Evolutionary conservation across 1,140 invertebrate species (phyloP).

Genomic region (Dysdera silvatica): DNA sequence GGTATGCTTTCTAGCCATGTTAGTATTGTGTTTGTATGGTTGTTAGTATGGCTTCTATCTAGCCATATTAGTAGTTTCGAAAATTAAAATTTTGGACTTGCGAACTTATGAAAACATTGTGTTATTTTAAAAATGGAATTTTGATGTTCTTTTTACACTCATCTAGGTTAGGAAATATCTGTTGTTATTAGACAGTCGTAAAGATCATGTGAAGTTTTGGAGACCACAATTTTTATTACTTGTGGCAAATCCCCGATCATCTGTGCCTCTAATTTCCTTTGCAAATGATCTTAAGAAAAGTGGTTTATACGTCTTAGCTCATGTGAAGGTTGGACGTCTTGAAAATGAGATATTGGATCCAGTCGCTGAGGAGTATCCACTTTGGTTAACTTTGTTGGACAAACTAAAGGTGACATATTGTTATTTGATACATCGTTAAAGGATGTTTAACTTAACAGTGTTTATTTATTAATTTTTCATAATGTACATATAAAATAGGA

Average conservation of each 20-base stretch:
- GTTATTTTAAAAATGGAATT: slow-evolving; percentile 14
- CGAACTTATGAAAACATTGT: too few species aligned
- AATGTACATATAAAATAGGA: too few species aligned
- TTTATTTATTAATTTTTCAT: too few species aligned
- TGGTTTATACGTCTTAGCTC: slow-evolving; percentile 88
- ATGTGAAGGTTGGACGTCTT: slow-evolving; percentile 61
- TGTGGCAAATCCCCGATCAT: slow-evolving; percentile 80
- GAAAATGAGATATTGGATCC: slow-evolving; percentile 53
- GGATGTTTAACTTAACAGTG: too few species aligned
- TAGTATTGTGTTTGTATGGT: too few species aligned
- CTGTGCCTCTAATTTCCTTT: slow-evolving; percentile 87
- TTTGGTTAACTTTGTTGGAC: slow-evolving; percentile 81
- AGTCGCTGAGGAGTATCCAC: slow-evolving; percentile 63
- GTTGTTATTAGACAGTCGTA: slow-evolving; percentile 84
- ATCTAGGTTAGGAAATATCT: slow-evolving; percentile 86
- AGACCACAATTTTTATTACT: slow-evolving; percentile 91
- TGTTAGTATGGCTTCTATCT: too few species aligned
- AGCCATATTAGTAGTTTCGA: too few species aligned
- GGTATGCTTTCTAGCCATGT: too few species aligned
- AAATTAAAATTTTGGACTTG: too few species aligned
- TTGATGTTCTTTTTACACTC: background rate
- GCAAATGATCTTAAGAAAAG: slow-evolving; percentile 98
- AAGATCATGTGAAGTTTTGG: slow-evolving; percentile 99
- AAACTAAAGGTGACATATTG: slow-evolving; percentile 69
- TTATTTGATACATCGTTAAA: too few species aligned